phyloP scores from a whole-genome alignment of 1,140 invertebrate genomes.

The Drosophila biarmipes region DNA sequence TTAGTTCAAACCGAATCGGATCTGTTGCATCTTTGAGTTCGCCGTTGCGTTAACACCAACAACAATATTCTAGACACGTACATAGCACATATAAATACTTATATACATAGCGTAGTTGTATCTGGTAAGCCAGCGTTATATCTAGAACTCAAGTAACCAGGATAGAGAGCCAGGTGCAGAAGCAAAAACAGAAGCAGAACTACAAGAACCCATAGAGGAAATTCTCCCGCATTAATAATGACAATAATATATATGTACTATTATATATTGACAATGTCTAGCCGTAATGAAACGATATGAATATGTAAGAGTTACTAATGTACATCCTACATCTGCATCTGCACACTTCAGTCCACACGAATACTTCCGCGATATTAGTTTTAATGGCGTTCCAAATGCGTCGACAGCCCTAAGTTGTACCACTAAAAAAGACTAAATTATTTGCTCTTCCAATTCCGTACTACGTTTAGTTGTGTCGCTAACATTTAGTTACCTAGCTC shows the following conservation, averaged over 20 bases:
- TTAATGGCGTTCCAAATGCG: slow-evolving; percentile 18
- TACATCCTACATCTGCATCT: slow-evolving; percentile 36
- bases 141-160: slow-evolving; percentile 48
- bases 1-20: slow-evolving; percentile 55
- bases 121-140: slow-evolving; percentile 66
- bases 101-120: slow-evolving; percentile 64
- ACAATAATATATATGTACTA: slow-evolving; percentile 80
- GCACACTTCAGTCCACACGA: slow-evolving; percentile 34
- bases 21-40: slow-evolving; percentile 64
- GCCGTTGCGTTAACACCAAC: slow-evolving; percentile 32
- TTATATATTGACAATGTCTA: slow-evolving; percentile 66
- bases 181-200: slow-evolving; percentile 44
- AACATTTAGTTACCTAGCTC: slow-evolving; percentile 56
- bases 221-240: slow-evolving; percentile 80
- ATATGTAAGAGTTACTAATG: slow-evolving; percentile 64
- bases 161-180: slow-evolving; percentile 26
- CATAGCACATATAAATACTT: slow-evolving; percentile 51
- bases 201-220: slow-evolving; percentile 71
- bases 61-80: slow-evolving; percentile 28
- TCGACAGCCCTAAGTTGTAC: slow-evolving; percentile 59
- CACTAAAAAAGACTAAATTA: slow-evolving; percentile 77
- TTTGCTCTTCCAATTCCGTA: slow-evolving; percentile 75
- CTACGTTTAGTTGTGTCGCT: slow-evolving; percentile 56
- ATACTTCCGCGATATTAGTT: slow-evolving; percentile 73
- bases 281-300: slow-evolving; percentile 49